Base-by-base conservation (phyloP, 2,888 invertebrate species). In the Copidosoma aretas region DNA sequence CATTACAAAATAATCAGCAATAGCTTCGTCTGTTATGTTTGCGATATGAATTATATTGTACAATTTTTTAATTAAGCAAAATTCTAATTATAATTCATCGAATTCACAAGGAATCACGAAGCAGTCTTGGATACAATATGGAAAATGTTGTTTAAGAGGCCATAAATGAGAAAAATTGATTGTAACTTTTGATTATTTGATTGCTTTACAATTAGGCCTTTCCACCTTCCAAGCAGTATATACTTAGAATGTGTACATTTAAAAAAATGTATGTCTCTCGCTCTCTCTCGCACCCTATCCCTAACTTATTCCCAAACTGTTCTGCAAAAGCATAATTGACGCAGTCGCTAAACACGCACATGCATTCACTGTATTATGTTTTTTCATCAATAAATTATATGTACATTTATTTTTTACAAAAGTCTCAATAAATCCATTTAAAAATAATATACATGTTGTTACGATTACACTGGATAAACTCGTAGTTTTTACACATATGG, bases 251-350 rank as follows among this genome's bases (percentile, higher is more conserved):
- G 60, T 63, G 53, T 53, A 32, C 54, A 43, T 62, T 10, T 5
- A 32, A 32, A 32, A 32, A 32, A 32, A 32, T 5, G 8, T 32
- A 5, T 32, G 3, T 57, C 19, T 54, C 14, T 62, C 32, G 51
- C 53, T 52, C 54, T 70, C 19, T 43, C 24, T 12, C 17, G 2
- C 17, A 46, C 43, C 12, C 15, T 12, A 32, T 32, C 32, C 32
- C 32, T 8, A 32, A 32, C 32, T 46, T 46, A 8, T 17, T 46
- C 17, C 12, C 54, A 25, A 54, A 24, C 22, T 54, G 58, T 62
- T 69, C 56, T 57, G 57, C 46, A 68, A 71, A 71, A 71, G 68
- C 65, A 71, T 71, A 71, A 71, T 71, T 71, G 71, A 71, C 71
- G 60, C 71, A 65, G 57, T 63, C 51, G 41, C 65, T 71, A 58